Percentiles rank a stretch among this genome's conserved stretches.
These are phyloP conservation scores for Torymus tubicola DNA, from an alignment of 2,888 invertebrate genomes.

Conservation along the genomic window DNA sequence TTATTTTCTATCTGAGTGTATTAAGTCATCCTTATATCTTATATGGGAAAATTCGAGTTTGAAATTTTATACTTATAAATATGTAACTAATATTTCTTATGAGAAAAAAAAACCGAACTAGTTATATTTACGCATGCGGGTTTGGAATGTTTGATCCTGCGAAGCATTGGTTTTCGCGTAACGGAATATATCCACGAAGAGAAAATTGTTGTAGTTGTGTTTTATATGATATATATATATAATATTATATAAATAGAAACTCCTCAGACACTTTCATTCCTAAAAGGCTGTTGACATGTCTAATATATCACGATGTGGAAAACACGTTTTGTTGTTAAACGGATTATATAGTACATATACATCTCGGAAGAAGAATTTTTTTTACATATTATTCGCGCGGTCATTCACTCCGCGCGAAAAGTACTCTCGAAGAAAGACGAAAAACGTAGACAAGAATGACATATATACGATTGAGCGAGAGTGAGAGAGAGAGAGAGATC, in stretches of 20 bases:
- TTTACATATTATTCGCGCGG: conserved; percentile 7
- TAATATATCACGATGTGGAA: conserved; percentile 20
- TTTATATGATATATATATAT: conserved; percentile 19
- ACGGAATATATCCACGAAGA: not conserved
- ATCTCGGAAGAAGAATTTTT: conserved; percentile 7
- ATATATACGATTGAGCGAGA: not conserved
- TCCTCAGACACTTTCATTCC: conserved; percentile 49
- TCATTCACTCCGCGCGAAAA: not conserved
- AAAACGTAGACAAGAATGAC: not conserved
- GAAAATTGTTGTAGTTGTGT: conserved; percentile 34
- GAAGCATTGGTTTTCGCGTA: conserved; percentile 20
- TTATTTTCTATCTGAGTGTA: not conserved
- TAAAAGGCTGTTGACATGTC: conserved; percentile 54
- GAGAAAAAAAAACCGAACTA: not conserved
- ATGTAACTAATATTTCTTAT: too few species aligned
- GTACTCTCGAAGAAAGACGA: conserved; percentile 6
- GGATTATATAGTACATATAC: not conserved
- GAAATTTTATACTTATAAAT: too few species aligned
- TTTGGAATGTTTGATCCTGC: not conserved
- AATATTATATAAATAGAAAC: conserved; percentile 41
- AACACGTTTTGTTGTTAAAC: conserved; percentile 28
- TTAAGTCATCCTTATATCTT: not conserved
- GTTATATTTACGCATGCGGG: not conserved
- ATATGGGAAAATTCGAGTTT: not conserved
- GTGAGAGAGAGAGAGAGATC: not conserved